Conservation (phyloP, 2,797 vertebrate genomes). For the Gymnoscopelus microlampas region DNA sequence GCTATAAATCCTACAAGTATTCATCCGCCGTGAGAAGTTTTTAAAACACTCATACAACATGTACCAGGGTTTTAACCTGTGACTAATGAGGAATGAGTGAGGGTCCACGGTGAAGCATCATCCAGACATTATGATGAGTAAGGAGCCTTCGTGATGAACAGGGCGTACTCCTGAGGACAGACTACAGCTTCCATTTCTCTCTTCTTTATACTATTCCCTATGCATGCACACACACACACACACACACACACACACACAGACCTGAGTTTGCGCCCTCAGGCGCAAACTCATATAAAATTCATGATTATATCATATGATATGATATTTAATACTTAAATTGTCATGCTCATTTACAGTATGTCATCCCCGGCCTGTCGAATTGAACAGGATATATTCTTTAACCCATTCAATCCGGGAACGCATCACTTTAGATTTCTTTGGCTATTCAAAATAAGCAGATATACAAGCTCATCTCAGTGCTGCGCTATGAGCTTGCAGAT, state of each 20-base stretch:
- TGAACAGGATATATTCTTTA: slow-evolving; percentile 24
- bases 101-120: slow-evolving; percentile 55
- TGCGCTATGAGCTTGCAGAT: too few relatives aligned
- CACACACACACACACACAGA: slow-evolving; percentile 33
- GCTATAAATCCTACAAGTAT: slow-evolving; percentile 75
- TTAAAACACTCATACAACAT: slow-evolving; percentile 72
- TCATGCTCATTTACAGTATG: slow-evolving; percentile 3
- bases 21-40: slow-evolving; percentile 69
- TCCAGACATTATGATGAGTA: slow-evolving; percentile 61
- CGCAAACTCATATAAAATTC: slow-evolving; percentile 5
- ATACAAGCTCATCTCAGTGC: too few relatives aligned
- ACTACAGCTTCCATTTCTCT: too few relatives aligned
- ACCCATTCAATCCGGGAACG: neutral
- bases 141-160: neutral
- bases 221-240: neutral
- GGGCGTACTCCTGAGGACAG: too few relatives aligned
- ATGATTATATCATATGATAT: slow-evolving; percentile 2
- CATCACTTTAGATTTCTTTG: too few relatives aligned
- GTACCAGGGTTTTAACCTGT: slow-evolving; percentile 59
- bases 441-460: too few relatives aligned
- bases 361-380: slow-evolving; percentile 19
- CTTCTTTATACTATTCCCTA: too few relatives aligned
- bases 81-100: slow-evolving; percentile 74
- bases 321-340: slow-evolving; percentile 11
- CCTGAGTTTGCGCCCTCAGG: slow-evolving; percentile 18